Evolutionary conservation across 2,113 vertebrate genomes (phyloP).

Genomic region (Dendrocopos noguchii): DNA sequence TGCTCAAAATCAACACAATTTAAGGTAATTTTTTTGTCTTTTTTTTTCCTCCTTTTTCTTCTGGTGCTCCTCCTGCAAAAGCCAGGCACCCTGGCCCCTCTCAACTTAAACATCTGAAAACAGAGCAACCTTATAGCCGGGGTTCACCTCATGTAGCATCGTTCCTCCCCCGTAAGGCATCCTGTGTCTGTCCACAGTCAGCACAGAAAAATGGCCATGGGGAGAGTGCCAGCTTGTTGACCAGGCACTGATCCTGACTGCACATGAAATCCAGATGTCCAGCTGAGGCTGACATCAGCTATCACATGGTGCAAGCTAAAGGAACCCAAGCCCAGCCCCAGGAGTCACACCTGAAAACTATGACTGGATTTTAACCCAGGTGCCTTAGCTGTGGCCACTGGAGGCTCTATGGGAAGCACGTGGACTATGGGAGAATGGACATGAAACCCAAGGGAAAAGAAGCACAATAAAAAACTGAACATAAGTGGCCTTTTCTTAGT

Average conservation of each 20-base stretch:
- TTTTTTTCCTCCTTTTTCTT: no score
- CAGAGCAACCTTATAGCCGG: not conserved
- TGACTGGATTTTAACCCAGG: not conserved
- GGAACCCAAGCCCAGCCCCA: not conserved
- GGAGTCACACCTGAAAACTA: not conserved
- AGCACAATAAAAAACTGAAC: not conserved
- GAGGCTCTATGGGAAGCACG: not conserved
- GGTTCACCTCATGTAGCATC: not conserved
- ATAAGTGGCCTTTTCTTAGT: not conserved
- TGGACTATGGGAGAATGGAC: fast-evolving
- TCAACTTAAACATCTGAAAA: not conserved
- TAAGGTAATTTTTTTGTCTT: not conserved
- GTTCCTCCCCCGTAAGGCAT: not conserved
- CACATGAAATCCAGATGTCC: not conserved
- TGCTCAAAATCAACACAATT: not conserved
- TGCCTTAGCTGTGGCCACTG: fast-evolving
- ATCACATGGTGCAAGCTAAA: not conserved
- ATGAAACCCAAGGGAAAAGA: not conserved
- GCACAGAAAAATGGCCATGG: not conserved
- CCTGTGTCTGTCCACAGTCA: not conserved
- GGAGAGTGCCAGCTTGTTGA: not conserved
- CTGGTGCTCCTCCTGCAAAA: not conserved
- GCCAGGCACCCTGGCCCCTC: not conserved
- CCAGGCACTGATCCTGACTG: not conserved
- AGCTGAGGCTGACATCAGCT: not conserved